Evolutionary conservation across 2,888 invertebrate species (phyloP), one percentile per base, ranked within the genome.

Genomic region (Caenorhabditis sinica): DNA sequence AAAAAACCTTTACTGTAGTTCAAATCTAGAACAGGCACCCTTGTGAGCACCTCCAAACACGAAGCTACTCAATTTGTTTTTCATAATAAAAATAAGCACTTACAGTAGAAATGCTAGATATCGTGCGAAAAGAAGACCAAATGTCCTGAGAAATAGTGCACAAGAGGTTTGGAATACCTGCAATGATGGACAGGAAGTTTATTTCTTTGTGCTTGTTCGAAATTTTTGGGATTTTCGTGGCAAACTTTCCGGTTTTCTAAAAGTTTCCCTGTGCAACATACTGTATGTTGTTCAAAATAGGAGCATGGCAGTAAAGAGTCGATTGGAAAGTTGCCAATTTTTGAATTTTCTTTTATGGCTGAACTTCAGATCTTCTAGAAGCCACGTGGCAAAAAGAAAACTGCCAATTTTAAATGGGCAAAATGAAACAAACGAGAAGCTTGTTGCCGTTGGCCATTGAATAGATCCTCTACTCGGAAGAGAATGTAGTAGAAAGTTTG

Each of bases 91-190:
- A 6, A 13, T 11, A 40, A 40, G 40, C 25, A 79, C 79, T 79
- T 79, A 79, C 79, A 79, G 72, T 43, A 72, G n/a, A 49, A 72
- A 72, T 30, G n/a, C 45, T 20, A 65, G 56, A 65, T 60, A 79
- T 60, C 60, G 61, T 23, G 71, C 53, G 56, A 79, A 72, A 79
- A 51, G 72, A 63, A 72, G 56, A 45, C 79, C 79, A 56, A 79
- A 56, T 79, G 79, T 79, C 71, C 65, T 71, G 79, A 79, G 71
- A 72, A 79, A 65, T 63, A 79, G 17, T 45, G 63, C 79, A 53
- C 71, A 69, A 63, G 79, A 79, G 72, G 30, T 79, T 71, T 69
- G 79, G 53, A 72, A 79, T 72, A 79, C 79, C 79, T 79, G 79
- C 72, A 79, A 79, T 30, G 15, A 20, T n/a, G 4, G 71, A 79